A percentile compares a stretch with the other conserved stretches of the same genome.
These are phyloP conservation scores for Pithys albifrons DNA, from an alignment of 2,113 vertebrate species.

Conservation along the genomic window DNA sequence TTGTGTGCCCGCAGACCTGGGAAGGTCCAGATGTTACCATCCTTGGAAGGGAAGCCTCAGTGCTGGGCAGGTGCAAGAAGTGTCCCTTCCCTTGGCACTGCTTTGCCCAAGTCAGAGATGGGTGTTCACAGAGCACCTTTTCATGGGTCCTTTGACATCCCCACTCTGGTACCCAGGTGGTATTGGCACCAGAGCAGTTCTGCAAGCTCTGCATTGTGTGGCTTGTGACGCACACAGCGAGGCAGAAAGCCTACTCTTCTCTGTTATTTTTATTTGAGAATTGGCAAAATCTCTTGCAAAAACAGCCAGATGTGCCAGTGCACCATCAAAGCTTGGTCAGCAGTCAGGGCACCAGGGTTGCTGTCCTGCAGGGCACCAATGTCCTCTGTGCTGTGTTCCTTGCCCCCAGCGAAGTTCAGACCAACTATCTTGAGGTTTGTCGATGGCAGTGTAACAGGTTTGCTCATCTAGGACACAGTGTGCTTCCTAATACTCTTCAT, in stretches of 20 bases:
- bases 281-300: neutral
- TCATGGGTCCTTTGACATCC: fast-evolving
- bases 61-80: fast-evolving
- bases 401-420: neutral
- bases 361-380: fast-evolving
- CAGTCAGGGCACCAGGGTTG: fast-evolving
- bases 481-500: neutral
- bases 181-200: fast-evolving
- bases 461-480: neutral
- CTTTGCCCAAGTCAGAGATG: neutral
- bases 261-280: neutral
- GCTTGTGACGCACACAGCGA: neutral
- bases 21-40: neutral
- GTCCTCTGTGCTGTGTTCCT: neutral
- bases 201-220: neutral
- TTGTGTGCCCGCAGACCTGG: fast-evolving
- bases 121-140: neutral
- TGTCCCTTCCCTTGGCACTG: neutral
- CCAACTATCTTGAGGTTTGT: fast-evolving
- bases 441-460: neutral
- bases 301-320: neutral
- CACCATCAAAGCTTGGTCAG: fast-evolving
- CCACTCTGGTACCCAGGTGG: fast-evolving
- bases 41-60: neutral
- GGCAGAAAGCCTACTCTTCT: neutral